Evolutionary conservation across 1,140 invertebrate genomes (phyloP), one percentile per base, ranked within the genome.

Genomic region (Bombus picipes): DNA sequence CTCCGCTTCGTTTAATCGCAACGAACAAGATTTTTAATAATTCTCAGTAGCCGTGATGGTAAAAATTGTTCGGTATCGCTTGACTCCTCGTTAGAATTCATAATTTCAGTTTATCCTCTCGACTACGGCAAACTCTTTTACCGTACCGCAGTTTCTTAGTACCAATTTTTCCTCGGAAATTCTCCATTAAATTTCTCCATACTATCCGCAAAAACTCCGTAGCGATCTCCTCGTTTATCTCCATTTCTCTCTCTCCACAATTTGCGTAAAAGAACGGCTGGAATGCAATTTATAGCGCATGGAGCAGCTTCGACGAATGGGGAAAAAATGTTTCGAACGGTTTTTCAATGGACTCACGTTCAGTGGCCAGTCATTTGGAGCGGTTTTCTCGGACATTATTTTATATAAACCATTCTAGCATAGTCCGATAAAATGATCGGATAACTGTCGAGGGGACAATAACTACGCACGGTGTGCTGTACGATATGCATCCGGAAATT

Each of bases 401-500:
- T 75, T 57, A 12, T 70, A 70, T 59, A 83, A 66, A 76, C 34
- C 32, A 41, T 70, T 83, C 59, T 53, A 70, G 2, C 47, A 12
- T 0, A 3, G 9, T 13, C 43, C 34, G 73, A 83, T 39, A 70
- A 77, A 83, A 77, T 53, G 43, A n/a, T 39, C 22, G 65, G 73
- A 43, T 83, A 78, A 70, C 62, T 70, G 65, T 83, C 65, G 6
- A 47, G 65, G 62, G 73, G 37, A 83, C 74, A 83, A 83, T 83
- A 77, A 83, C 74, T 65, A 34, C 13, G 28, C 59, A 43, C 18
- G 9, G 37, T 28, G n/a, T 18, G 37, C 37, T 3, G 47, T 68
- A 57, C 73, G 65, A 83, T 83, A 83, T 43, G 74, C 65, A 70
- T 59, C 82, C 73, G 73, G 65, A 83, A 77, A 83, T 83, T 83